Conservation (phyloP, 2,888 invertebrate species). For the Crossocerus cetratus region DNA sequence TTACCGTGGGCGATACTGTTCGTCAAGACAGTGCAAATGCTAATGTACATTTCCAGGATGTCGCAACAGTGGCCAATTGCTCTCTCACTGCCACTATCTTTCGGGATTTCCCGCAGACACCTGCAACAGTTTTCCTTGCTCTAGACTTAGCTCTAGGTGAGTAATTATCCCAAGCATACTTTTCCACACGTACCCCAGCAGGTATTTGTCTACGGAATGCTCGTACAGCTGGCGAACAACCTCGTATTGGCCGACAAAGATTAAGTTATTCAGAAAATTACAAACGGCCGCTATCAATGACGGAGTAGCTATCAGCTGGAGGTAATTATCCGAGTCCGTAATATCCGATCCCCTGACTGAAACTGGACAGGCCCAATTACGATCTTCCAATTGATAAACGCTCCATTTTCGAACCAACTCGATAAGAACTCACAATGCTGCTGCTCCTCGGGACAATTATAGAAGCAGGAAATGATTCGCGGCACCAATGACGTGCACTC, state of each 20-base stretch:
- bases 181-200: constrained; percentile 76
- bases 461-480: constrained; percentile 63
- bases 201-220: constrained; percentile 77
- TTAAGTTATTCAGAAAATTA: constrained; percentile 77
- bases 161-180: neutral
- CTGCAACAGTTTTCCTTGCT: constrained; percentile 62
- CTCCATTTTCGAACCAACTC: neutral
- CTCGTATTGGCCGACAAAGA: constrained; percentile 74
- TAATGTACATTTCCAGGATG: constrained; percentile 78
- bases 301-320: constrained; percentile 76
- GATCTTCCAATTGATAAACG: neutral
- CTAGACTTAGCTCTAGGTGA: neutral
- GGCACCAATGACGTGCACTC: constrained; percentile 58
- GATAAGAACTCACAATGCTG: constrained; percentile 57
- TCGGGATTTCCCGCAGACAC: constrained; percentile 74
- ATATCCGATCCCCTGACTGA: constrained; percentile 58
- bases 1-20: constrained; percentile 74
- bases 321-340: constrained; percentile 59
- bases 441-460: constrained; percentile 67
- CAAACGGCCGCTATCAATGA: constrained; percentile 76
- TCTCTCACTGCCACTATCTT: constrained; percentile 70
- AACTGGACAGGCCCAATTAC: constrained; percentile 38
- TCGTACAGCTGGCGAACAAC: constrained; percentile 76
- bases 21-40: constrained; percentile 76
- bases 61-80: constrained; percentile 77